phyloP scores from a whole-genome alignment of 37 sponge, comb jelly and placozoan genomes.

The Beroe forskalii region DNA sequence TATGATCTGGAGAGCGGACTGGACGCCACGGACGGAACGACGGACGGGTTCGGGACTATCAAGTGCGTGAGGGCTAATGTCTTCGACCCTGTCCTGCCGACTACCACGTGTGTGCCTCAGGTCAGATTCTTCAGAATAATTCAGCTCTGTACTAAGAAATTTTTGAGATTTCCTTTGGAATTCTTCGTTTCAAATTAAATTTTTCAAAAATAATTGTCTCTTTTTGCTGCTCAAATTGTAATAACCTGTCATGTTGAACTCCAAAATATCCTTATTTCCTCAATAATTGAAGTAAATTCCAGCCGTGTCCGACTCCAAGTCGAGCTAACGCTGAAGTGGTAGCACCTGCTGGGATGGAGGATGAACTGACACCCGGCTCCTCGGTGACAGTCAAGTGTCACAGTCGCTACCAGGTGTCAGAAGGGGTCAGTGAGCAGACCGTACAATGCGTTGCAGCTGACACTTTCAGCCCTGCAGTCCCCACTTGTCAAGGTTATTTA shows the following conservation, averaged over 20 bases:
- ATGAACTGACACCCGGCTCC: background rate
- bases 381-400: background rate
- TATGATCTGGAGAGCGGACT: background rate
- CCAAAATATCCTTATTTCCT: too few species aligned
- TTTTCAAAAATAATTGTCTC: too few species aligned
- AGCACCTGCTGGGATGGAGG: background rate
- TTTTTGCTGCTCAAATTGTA: too few species aligned
- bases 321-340: background rate
- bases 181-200: too few species aligned
- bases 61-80: conserved; percentile 21
- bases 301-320: background rate
- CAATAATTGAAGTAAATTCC: too few species aligned
- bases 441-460: background rate
- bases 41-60: background rate
- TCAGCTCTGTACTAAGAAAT: too few species aligned
- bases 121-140: too few species aligned
- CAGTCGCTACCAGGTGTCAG: background rate
- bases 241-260: too few species aligned
- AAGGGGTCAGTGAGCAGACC: background rate
- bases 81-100: background rate
- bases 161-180: too few species aligned
- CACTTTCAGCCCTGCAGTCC: background rate
- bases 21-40: background rate
- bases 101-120: background rate
- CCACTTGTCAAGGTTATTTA: background rate